A percentile compares a stretch with the other conserved stretches of the same genome.
Evolutionary conservation across 1,140 invertebrate species (phyloP).

Genomic region (Samia ricini): DNA sequence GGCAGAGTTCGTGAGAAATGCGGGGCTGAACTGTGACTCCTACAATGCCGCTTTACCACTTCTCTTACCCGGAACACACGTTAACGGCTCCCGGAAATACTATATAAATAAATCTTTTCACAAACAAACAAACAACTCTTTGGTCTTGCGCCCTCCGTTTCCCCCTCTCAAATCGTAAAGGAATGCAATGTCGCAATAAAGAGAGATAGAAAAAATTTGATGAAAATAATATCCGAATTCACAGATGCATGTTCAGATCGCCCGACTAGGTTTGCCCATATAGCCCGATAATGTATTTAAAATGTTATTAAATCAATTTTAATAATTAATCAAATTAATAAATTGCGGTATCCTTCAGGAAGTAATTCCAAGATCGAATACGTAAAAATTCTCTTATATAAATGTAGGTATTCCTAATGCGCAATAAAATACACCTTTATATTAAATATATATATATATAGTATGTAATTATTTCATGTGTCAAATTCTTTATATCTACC

Average conservation of each 20-base stretch:
- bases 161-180: constrained; percentile 49
- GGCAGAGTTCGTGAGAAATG: constrained; percentile 54
- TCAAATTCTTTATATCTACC: constrained; percentile 58
- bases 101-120: constrained; percentile 69
- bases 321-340: constrained; percentile 34
- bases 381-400: constrained; percentile 33
- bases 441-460: constrained; percentile 52
- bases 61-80: constrained; percentile 47
- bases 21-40: constrained; percentile 29
- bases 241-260: constrained; percentile 64
- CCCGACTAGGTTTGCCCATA: constrained; percentile 74
- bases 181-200: constrained; percentile 72
- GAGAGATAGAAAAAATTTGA: constrained; percentile 31
- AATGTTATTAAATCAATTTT: constrained; percentile 29
- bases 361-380: constrained; percentile 60
- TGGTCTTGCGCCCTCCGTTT: constrained; percentile 57
- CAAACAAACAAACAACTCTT: constrained; percentile 61
- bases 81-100: constrained; percentile 63
- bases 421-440: constrained; percentile 50
- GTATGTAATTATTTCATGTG: constrained; percentile 67
- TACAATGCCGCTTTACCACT: constrained; percentile 41
- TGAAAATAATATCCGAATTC: constrained; percentile 52
- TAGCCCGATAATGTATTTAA: constrained; percentile 57
- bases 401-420: constrained; percentile 51
- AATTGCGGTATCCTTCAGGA: constrained; percentile 72